These are phyloP conservation scores for Parnassius apollo DNA, from an alignment of 2,888 invertebrate species.

Conservation along the genomic window DNA sequence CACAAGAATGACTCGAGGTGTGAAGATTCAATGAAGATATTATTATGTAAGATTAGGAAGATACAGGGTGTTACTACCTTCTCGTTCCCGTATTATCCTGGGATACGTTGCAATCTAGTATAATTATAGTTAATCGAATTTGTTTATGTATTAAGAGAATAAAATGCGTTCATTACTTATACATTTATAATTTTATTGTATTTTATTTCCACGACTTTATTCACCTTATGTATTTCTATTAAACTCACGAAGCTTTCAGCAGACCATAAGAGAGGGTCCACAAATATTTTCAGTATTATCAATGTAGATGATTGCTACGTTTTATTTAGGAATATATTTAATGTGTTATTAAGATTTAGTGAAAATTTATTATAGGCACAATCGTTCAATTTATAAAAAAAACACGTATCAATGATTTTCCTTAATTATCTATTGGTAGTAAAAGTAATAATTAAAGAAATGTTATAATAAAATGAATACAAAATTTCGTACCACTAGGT, in stretches of 20 bases:
- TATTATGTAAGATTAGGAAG: constrained; percentile 49
- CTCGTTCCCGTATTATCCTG: constrained; percentile 36
- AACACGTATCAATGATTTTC: not conserved
- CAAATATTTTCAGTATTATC: constrained; percentile 11
- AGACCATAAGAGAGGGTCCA: constrained; percentile 9
- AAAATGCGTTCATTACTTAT: too few species aligned
- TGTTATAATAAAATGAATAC: too few species aligned
- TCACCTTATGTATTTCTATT: too few species aligned
- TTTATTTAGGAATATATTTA: constrained; percentile 29
- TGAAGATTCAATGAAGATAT: constrained; percentile 33
- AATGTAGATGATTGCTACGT: constrained; percentile 28
- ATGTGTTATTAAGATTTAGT: constrained; percentile 29
- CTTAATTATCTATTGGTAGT: constrained; percentile 12
- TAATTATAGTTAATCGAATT: too few species aligned
- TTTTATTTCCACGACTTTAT: too few species aligned
- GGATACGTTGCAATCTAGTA: too few species aligned
- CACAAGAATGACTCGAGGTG: constrained; percentile 6
- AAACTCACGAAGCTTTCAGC: too few species aligned
- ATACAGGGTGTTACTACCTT: constrained; percentile 70
- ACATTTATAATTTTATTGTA: too few species aligned
- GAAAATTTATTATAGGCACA: constrained; percentile 27
- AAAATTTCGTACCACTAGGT: too few species aligned
- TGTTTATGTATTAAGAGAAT: too few species aligned
- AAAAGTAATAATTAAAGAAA: not conserved
- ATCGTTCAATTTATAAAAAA: not conserved